Base-by-base conservation (phyloP, 2,888 invertebrate genomes). In the Geotrupes spiniger region DNA sequence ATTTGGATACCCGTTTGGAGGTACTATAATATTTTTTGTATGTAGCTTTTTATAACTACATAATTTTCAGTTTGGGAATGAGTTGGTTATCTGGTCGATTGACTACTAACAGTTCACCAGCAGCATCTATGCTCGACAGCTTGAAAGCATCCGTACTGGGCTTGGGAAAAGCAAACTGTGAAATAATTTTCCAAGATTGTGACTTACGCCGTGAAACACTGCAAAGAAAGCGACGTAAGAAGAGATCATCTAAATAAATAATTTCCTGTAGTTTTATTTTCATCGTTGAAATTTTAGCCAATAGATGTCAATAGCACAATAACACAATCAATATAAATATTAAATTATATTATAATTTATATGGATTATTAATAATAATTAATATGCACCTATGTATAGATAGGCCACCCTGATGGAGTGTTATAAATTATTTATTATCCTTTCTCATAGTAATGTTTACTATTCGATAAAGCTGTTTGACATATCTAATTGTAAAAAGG, bases 1-100 rank as follows among this genome's bases (percentile, higher is more conserved):
- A 78, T 85, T 57, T 85, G 87, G 83, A 71, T 87, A 46, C 87
- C 88, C 0, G 76, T 88, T 52, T 88, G 87, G 85, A 84, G 87
- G 88, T 87, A 75, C 73, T 73, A 21, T 21, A 21, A 21, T 4
- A 21, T 4, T 21, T 21, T 4, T n/a, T n/a, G n/a, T 73, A 52
- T 38, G 2, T 14, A 8, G 31, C 5, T 26, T 5, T 12, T 49
- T 49, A 25, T 48, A 36, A 36, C 11, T n/a, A n/a, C n/a, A n/a
- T n/a, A n/a, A n/a, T n/a, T n/a, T n/a, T 36, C 71, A 88, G 88
- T 64, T 78, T 85, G 51, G 87, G 86, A n/a, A 80, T 87, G 71
- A 85, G 87, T 50, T 89, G 87, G 87, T 69, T 83, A 4, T 82
- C 84, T 0, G 83, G 86, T 1, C 73, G 73, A 56, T 57, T 80